Evolutionary conservation across 2,113 vertebrate species (phyloP).

Genomic region (Lepus timidus): DNA sequence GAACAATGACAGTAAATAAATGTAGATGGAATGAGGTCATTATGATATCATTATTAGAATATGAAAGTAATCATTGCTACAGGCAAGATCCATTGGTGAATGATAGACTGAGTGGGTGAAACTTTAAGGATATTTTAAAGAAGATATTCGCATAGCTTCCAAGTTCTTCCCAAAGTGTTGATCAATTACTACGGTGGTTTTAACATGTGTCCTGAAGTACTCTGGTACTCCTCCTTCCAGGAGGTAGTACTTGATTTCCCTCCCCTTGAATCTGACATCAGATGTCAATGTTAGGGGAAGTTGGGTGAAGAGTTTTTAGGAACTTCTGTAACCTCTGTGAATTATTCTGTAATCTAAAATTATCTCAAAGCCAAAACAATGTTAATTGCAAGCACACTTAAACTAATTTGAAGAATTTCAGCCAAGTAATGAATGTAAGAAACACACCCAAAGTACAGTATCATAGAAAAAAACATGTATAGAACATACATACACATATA

Average conservation of each 20-base stretch:
- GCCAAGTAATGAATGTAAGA: not conserved
- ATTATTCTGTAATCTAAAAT: slow-evolving; percentile 22
- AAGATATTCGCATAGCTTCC: not conserved
- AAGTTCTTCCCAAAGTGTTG: not conserved
- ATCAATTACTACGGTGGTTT: not conserved
- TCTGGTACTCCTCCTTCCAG: not conserved
- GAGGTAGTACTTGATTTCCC: not conserved
- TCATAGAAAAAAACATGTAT: not conserved
- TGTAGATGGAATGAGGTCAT: not conserved
- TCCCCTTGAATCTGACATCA: not conserved
- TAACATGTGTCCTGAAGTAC: not conserved
- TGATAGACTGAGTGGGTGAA: not conserved
- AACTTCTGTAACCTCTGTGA: not conserved
- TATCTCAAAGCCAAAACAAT: not conserved
- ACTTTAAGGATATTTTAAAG: not conserved
- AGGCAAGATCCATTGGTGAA: not conserved
- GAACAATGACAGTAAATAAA: slow-evolving; percentile 21
- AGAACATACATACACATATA: no score
- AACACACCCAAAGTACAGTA: not conserved
- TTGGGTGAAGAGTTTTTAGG: not conserved
- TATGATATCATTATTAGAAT: not conserved
- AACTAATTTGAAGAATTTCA: slow-evolving; percentile 33
- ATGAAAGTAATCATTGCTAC: not conserved
- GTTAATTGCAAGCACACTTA: not conserved
- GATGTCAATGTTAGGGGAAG: not conserved